Percentiles rank a stretch among this genome's conserved stretches.
Conservation (phyloP, 2,888 invertebrate species). For the Drosophila parthenogenetica region DNA sequence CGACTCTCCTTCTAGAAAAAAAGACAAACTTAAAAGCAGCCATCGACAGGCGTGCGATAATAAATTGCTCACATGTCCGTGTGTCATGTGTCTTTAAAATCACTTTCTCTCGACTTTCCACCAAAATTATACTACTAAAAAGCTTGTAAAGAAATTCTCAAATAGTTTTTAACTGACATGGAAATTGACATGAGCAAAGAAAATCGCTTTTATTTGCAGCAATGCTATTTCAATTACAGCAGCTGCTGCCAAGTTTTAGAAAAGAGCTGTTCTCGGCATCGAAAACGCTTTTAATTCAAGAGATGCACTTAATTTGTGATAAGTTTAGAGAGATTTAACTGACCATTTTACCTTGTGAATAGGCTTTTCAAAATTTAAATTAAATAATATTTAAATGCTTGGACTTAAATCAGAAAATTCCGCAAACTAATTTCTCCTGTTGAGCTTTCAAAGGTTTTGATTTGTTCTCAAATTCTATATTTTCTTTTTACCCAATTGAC, state of each 20-base stretch:
- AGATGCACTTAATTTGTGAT: no score
- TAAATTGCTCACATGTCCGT: constrained; percentile 18
- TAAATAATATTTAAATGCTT: no score
- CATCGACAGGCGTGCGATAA: constrained; percentile 41
- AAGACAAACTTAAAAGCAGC: constrained; percentile 47
- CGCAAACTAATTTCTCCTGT: no score
- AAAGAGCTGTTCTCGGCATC: neutral
- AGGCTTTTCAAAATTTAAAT: no score
- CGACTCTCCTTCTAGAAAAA: neutral
- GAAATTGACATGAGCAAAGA: neutral
- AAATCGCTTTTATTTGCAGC: neutral
- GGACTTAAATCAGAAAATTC: no score
- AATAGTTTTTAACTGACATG: constrained; percentile 3
- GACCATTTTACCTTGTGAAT: no score
- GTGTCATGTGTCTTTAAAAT: constrained; percentile 21
- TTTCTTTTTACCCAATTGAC: neutral
- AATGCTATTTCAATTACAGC: neutral
- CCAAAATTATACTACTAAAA: constrained; percentile 4
- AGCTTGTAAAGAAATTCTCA: neutral
- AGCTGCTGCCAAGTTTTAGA: neutral
- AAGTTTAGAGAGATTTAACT: no score
- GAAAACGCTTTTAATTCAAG: no score
- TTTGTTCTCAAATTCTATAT: no score
- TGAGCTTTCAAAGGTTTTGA: no score
- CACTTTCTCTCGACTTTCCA: constrained; percentile 11